These are phyloP conservation scores for Pygoscelis antarcticus DNA, from an alignment of 2,113 vertebrate genomes.

Conservation along the genomic window DNA sequence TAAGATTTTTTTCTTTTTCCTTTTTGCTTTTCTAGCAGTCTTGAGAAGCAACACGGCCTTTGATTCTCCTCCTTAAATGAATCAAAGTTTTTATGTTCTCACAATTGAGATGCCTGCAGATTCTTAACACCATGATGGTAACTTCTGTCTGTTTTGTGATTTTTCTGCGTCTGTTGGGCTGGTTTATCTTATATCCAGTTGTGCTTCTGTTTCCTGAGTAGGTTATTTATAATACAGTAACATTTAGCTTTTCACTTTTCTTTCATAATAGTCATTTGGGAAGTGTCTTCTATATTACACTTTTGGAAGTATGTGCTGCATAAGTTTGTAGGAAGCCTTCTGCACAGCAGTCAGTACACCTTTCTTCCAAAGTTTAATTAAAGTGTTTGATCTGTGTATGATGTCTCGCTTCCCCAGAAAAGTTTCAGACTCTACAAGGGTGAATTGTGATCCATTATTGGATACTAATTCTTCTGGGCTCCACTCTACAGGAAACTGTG, in stretches of 20 bases:
- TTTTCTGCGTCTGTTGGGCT: neutral
- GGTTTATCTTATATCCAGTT: neutral
- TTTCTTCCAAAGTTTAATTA: conserved; percentile 41
- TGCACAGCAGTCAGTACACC: neutral
- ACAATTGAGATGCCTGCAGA: neutral
- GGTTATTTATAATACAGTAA: neutral
- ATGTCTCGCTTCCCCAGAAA: neutral
- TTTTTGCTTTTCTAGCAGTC: neutral
- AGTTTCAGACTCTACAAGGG: neutral
- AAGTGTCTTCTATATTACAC: neutral
- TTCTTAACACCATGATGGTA: neutral
- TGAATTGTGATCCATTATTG: conserved; percentile 43
- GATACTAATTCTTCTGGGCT: conserved; percentile 49
- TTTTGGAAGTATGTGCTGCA: neutral
- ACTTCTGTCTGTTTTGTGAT: neutral
- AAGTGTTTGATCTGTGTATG: conserved; percentile 16
- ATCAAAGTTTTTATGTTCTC: neutral
- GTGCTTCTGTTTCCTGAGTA: neutral
- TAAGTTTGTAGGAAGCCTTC: neutral
- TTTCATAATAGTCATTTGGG: neutral
- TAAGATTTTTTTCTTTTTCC: neutral
- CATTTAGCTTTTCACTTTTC: neutral
- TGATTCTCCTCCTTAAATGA: neutral
- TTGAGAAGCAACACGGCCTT: neutral
- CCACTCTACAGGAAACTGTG: neutral